Base-by-base conservation (phyloP, 2,888 invertebrate species). In the Noctua janthe region DNA sequence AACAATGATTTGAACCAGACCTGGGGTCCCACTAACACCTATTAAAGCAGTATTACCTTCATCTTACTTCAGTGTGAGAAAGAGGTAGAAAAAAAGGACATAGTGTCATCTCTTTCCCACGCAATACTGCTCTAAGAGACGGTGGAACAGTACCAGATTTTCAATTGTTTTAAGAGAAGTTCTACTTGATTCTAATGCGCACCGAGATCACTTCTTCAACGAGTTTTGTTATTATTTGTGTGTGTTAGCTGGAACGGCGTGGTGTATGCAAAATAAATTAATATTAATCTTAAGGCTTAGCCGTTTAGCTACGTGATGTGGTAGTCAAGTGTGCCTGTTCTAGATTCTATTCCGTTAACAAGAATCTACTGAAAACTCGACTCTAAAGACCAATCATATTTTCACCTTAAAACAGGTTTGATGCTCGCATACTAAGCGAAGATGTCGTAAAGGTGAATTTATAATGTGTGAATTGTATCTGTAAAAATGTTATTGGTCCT, bases 241-340 rank as follows among this genome's bases (percentile, higher is more conserved):
- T 71, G 67, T 81, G 29, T 72, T 59, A 62, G 54, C 20, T 69
- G 35, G 20, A 39, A 64, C 39, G 59, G 56, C 10, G 56, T 51
- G 71, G 29, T 78, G 66, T 78, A 72, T 77, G 78, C 29, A 71
- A 64, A 20, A 81, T 77, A 62, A 71, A 66, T 80, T 17, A 71
- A 47, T 83, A 71, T 75, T 90, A 87, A 80, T 79, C 66, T 78
- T 91, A 91, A 87, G 89, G 92, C 92, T 92, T 94, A 95, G 95
- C 93, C 92, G 92, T 82, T 93, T 93, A 95, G 95, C 92, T 89
- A 90, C 78, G 94, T 95, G 92, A 93, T 89, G 95, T 95, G 92
- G 93, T 96, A 95, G 95, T 88, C 84, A 89, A 79, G 95, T 94
- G 96, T 96, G 96, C 95, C 95, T 96, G 94, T 92, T 88, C 80